phyloP scores from a whole-genome alignment of 2,888 invertebrate species.

The Xestia c-nigrum region DNA sequence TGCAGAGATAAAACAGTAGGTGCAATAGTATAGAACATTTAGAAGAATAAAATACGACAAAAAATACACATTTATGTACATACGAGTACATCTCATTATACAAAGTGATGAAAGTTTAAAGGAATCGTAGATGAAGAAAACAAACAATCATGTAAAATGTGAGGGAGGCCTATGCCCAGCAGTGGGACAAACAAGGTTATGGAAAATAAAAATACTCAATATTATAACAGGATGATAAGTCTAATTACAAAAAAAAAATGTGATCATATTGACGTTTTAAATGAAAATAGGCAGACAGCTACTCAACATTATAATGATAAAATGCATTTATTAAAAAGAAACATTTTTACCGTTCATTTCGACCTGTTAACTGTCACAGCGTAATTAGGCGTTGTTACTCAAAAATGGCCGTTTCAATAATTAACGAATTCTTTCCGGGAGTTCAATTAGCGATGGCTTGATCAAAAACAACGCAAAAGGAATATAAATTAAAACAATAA shows the following conservation, averaged over 20 bases:
- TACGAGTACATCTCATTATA: no score
- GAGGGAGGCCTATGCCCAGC: no score
- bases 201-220: no score
- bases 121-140: no score
- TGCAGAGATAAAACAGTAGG: no score
- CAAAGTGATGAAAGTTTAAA: no score
- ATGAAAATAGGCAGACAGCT: conserved; percentile 9
- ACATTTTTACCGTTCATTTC: conserved; percentile 51
- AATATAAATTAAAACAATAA: conserved; percentile 64
- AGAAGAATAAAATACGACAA: no score
- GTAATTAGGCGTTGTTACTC: conserved; percentile 66
- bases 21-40: no score
- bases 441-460: conserved; percentile 68
- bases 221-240: neutral
- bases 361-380: conserved; percentile 52
- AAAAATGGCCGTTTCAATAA: conserved; percentile 68
- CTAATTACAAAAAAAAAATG: neutral
- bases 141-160: no score
- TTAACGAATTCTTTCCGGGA: conserved; percentile 69
- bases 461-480: conserved; percentile 64
- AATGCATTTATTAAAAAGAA: conserved; percentile 37
- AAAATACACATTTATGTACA: no score
- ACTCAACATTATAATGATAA: neutral
- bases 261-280: neutral
- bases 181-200: no score